Evolutionary conservation across 2,113 vertebrate genomes (phyloP).

Genomic region (Tichodroma muraria): DNA sequence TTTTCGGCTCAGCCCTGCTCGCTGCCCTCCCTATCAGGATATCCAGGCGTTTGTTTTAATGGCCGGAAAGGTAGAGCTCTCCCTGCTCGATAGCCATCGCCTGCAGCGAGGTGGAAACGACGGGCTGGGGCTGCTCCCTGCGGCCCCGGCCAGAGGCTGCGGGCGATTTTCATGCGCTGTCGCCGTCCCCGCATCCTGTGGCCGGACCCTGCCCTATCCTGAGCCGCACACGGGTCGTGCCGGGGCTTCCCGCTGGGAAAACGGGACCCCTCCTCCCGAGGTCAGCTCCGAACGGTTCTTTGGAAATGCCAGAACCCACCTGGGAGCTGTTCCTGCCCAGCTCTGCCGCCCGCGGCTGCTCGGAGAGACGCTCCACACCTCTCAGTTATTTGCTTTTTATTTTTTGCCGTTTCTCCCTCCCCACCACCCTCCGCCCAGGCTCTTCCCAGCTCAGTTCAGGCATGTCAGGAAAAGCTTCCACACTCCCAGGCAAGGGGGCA

Average conservation of each 20-base stretch:
- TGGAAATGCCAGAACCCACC: background rate
- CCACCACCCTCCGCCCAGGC: too few relatives aligned
- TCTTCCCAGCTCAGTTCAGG: background rate
- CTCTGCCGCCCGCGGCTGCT: background rate
- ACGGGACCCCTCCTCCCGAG: background rate
- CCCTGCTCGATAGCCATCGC: background rate
- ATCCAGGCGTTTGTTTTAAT: slow-evolving; percentile 27
- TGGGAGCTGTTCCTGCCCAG: background rate
- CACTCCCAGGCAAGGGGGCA: background rate
- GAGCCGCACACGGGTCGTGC: background rate
- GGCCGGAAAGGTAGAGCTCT: slow-evolving; percentile 33
- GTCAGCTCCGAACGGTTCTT: background rate
- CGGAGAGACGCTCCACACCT: background rate
- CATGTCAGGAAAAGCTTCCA: background rate
- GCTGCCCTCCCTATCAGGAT: background rate
- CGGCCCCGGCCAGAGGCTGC: background rate
- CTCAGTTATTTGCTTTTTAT: background rate
- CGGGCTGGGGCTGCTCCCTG: background rate
- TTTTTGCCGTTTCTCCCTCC: background rate
- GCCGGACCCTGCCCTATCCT: slow-evolving; percentile 25
- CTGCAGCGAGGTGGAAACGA: background rate
- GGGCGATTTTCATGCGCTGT: background rate
- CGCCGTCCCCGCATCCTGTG: slow-evolving; percentile 18
- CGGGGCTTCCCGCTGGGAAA: background rate
- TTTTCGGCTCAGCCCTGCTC: background rate